Percentiles rank a stretch among this genome's conserved stretches.
Conservation (phyloP, 1,140 invertebrate species). For the Caenorhabditis latens region DNA sequence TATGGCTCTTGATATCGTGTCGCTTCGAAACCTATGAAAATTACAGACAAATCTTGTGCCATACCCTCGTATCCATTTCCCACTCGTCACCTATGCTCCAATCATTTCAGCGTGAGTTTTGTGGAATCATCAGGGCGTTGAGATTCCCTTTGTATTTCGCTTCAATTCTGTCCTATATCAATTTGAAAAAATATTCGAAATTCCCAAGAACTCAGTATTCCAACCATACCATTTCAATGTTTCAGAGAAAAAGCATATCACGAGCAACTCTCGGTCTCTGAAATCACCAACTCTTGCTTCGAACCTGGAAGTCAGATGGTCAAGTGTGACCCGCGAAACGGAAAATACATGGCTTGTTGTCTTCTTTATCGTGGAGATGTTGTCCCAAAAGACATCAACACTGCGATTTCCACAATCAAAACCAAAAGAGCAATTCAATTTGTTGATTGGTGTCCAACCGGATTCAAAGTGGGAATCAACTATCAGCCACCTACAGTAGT, state of each 20-base stretch:
- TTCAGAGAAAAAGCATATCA: constrained; percentile 82
- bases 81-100: constrained; percentile 76
- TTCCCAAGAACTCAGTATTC: neutral
- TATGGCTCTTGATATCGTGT: constrained; percentile 71
- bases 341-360: constrained; percentile 86
- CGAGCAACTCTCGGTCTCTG: constrained; percentile 85
- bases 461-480: constrained; percentile 78
- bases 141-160: no score
- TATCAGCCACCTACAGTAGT: constrained; percentile 74
- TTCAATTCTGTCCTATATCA: no score
- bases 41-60: constrained; percentile 85
- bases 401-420: constrained; percentile 75
- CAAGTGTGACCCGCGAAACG: constrained; percentile 81
- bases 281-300: constrained; percentile 87
- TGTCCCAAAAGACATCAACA: constrained; percentile 82
- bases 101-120: constrained; percentile 74
- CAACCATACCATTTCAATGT: neutral
- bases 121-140: no score
- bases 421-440: constrained; percentile 79
- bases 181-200: no score
- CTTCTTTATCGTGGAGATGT: constrained; percentile 87
- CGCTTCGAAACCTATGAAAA: neutral
- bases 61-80: constrained; percentile 87
- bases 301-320: constrained; percentile 89
- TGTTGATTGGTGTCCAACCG: constrained; percentile 75